phyloP scores from a whole-genome alignment of 2,797 vertebrate species.

The Atherinosoma microstoma region DNA sequence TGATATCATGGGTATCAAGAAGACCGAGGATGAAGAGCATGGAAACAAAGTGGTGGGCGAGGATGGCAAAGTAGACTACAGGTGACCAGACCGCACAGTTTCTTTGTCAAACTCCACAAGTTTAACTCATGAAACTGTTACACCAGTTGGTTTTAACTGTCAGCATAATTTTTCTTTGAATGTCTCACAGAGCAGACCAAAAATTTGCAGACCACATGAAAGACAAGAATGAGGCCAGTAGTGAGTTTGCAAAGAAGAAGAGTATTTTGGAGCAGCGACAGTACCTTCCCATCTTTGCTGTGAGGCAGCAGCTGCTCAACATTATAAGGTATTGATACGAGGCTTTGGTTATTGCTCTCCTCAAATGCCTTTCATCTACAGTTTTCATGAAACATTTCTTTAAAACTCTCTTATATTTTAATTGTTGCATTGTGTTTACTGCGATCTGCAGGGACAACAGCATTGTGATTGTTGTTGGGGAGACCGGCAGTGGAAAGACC shows the following conservation, averaged over 20 bases:
- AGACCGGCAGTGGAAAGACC: slow-evolving; percentile 98
- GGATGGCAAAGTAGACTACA: slow-evolving; percentile 97
- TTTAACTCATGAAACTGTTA: background rate
- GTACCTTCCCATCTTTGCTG: slow-evolving; percentile 96
- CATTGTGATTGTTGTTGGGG: slow-evolving; percentile 98
- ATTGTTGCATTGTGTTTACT: background rate
- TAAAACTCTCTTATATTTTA: background rate
- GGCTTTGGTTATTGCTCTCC: background rate
- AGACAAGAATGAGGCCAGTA: slow-evolving; percentile 93
- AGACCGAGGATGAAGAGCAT: slow-evolving; percentile 88
- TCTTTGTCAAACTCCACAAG: background rate
- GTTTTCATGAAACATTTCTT: background rate
- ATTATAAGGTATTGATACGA: slow-evolving; percentile 88
- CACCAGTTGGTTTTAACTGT: slow-evolving; percentile 1
- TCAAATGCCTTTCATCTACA: background rate
- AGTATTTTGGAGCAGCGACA: slow-evolving; percentile 95
- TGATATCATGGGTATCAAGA: slow-evolving; percentile 98
- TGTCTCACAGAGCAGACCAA: slow-evolving; percentile 89
- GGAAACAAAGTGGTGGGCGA: slow-evolving; percentile 85
- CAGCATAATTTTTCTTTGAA: background rate
- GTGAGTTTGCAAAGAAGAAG: slow-evolving; percentile 98
- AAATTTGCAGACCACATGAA: slow-evolving; percentile 99
- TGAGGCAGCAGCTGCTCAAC: slow-evolving; percentile 95
- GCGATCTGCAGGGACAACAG: slow-evolving; percentile 91
- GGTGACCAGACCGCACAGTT: slow-evolving; percentile 70